Conservation (phyloP, 2,888 invertebrate genomes). For the Junonia oenone region DNA sequence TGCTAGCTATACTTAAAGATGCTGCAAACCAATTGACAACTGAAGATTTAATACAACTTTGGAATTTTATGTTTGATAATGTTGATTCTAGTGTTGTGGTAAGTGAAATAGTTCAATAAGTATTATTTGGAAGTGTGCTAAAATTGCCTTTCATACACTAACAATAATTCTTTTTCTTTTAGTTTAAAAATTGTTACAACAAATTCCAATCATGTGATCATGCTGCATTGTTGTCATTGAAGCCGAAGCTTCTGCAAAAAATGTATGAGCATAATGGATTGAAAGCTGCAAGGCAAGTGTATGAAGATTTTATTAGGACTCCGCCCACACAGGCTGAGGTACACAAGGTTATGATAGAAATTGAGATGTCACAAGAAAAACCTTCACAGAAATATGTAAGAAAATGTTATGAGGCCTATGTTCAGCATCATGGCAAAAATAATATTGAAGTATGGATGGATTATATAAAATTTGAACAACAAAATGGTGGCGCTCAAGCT, state of each 20-base stretch:
- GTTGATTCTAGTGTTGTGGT: slow-evolving; percentile 51
- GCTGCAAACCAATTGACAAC: slow-evolving; percentile 51
- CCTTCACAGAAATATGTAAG: slow-evolving; percentile 72
- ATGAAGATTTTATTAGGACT: slow-evolving; percentile 77
- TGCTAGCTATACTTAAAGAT: slow-evolving; percentile 50
- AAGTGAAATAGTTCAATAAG: slow-evolving; percentile 35
- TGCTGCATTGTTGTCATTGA: slow-evolving; percentile 71
- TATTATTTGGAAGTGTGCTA: neutral
- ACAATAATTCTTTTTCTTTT: slow-evolving; percentile 35
- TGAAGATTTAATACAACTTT: slow-evolving; percentile 51
- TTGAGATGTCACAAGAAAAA: slow-evolving; percentile 68
- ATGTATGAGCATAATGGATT: slow-evolving; percentile 69
- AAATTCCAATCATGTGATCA: slow-evolving; percentile 70
- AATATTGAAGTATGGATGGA: slow-evolving; percentile 86
- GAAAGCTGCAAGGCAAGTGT: slow-evolving; percentile 80
- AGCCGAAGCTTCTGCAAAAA: slow-evolving; percentile 82
- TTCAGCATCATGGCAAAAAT: slow-evolving; percentile 82
- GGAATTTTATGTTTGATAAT: slow-evolving; percentile 57
- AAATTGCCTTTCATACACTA: neutral
- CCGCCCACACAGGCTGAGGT: slow-evolving; percentile 81
- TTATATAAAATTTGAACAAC: slow-evolving; percentile 84
- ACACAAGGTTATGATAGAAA: slow-evolving; percentile 81
- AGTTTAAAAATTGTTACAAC: slow-evolving; percentile 58
- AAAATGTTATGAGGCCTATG: slow-evolving; percentile 81
- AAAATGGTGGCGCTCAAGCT: slow-evolving; percentile 78